phyloP scores from a whole-genome alignment of 2,113 vertebrate genomes.

The Elgaria multicarinata region DNA sequence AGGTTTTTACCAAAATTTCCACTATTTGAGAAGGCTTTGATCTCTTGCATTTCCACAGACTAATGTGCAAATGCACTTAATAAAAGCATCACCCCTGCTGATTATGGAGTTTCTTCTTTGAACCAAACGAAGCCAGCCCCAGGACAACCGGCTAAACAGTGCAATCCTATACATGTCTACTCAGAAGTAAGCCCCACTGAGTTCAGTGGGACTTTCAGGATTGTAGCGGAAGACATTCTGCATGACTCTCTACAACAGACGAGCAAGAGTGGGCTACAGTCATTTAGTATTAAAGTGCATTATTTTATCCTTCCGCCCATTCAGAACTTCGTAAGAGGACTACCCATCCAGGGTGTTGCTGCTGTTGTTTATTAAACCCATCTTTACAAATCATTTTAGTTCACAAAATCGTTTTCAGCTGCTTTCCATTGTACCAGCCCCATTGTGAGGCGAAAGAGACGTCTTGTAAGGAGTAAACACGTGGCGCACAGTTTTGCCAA shows the following conservation, averaged over 20 bases:
- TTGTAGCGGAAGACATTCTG: not conserved
- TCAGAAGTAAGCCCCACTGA: not conserved
- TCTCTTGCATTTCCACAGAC: not conserved
- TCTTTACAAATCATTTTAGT: slow-evolving; percentile 21
- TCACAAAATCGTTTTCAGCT: slow-evolving; percentile 43
- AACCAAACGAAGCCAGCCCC: not conserved
- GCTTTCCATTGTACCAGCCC: slow-evolving; percentile 32
- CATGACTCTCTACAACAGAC: not conserved
- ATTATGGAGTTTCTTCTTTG: not conserved
- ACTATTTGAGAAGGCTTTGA: not conserved
- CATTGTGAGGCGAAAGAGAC: slow-evolving; percentile 38
- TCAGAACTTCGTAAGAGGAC: not conserved
- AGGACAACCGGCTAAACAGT: not conserved
- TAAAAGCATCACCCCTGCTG: not conserved
- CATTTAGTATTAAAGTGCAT: not conserved
- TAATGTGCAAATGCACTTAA: not conserved
- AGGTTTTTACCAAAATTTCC: not conserved
- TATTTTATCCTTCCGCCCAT: not conserved
- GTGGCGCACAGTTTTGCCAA: slow-evolving; percentile 80
- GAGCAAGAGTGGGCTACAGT: not conserved
- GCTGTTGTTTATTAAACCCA: not conserved
- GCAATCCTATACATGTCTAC: not conserved
- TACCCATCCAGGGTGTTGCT: not conserved
- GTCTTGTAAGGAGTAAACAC: slow-evolving; percentile 56
- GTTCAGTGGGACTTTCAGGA: not conserved